phyloP scores from a whole-genome alignment of 2,113 vertebrate species.

The Mungos mungo region DNA sequence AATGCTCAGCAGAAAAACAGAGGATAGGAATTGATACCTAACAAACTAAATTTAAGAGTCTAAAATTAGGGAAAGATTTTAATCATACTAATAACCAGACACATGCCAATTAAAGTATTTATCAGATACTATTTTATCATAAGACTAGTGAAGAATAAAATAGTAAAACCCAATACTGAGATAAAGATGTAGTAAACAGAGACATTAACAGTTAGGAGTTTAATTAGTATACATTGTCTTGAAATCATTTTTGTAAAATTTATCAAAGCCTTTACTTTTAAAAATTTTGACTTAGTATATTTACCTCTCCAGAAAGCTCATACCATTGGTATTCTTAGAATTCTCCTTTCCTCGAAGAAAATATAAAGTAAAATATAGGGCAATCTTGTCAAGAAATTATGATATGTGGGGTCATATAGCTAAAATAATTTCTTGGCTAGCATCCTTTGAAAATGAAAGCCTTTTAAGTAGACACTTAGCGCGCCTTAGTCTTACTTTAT shows the following conservation, averaged over 20 bases:
- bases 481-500: neutral
- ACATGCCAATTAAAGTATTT: neutral
- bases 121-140: neutral
- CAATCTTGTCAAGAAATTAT: neutral
- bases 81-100: neutral
- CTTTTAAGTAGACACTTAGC: neutral
- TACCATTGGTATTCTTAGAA: neutral
- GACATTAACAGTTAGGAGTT: neutral
- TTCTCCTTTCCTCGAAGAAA: neutral
- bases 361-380: constrained; percentile 5
- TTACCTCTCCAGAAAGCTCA: neutral
- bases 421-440: neutral
- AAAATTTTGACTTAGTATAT: neutral
- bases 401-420: neutral
- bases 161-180: neutral
- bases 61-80: constrained; percentile 2
- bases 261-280: neutral
- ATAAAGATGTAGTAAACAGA: neutral
- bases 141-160: constrained; percentile 19
- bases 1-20: neutral
- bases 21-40: neutral
- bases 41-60: neutral
- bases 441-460: neutral
- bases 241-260: neutral
- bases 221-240: neutral